Evolutionary conservation across 1,140 invertebrate genomes (phyloP).

Genomic region (Hyles vespertilio): DNA sequence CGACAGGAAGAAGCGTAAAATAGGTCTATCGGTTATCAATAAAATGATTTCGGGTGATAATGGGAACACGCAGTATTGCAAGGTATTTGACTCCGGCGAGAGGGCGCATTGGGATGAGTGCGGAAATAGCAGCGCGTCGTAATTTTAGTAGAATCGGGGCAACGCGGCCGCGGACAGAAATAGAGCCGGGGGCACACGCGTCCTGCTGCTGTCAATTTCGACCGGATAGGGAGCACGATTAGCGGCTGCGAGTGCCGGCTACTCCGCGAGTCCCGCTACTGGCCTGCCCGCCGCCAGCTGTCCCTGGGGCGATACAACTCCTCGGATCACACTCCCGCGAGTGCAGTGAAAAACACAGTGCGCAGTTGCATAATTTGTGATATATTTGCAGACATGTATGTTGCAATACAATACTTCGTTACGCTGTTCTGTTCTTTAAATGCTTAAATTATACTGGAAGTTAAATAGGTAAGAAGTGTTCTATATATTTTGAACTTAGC

Average conservation of each 20-base stretch:
- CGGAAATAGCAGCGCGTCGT: constrained; percentile 70
- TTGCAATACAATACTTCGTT: constrained; percentile 1
- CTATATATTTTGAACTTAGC: too few relatives aligned
- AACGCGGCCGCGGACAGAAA: constrained; percentile 69
- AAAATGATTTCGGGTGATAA: too few relatives aligned
- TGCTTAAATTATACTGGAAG: too few relatives aligned
- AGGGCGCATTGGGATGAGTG: constrained; percentile 55
- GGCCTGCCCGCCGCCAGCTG: too few relatives aligned
- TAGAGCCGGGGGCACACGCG: constrained; percentile 64
- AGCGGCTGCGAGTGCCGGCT: constrained; percentile 27
- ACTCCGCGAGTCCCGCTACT: constrained; percentile 2
- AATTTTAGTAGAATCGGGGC: constrained; percentile 75
- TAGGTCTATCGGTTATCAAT: background rate
- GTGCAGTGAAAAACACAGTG: constrained; percentile 29
- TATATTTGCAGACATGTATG: constrained; percentile 16
- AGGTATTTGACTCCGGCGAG: constrained; percentile 42
- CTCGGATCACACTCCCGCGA: constrained; percentile 8
- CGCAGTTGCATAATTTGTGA: constrained; percentile 38
- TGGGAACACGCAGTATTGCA: constrained; percentile 30
- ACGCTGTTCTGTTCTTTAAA: too few relatives aligned
- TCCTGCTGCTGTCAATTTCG: constrained; percentile 68
- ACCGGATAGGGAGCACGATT: constrained; percentile 69
- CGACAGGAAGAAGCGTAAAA: background rate
- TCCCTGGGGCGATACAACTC: background rate
- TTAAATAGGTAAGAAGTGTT: too few relatives aligned